Evolutionary conservation across 1,140 invertebrate genomes (phyloP), one percentile per base, ranked within the genome.

Genomic region (Vanessa tameamea): DNA sequence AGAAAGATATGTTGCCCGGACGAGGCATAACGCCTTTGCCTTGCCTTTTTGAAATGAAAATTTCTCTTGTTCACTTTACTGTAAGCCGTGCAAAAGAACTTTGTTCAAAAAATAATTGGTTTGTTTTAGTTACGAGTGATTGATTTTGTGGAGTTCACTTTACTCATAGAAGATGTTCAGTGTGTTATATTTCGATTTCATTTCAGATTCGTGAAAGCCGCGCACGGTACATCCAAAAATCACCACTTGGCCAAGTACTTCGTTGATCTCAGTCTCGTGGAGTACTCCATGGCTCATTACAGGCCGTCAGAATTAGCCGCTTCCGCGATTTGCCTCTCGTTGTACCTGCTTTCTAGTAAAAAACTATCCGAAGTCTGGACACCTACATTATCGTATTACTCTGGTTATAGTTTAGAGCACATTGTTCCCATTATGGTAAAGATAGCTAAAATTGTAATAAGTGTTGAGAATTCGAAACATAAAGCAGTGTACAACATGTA

Each of bases 231-330:
- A 15, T 87, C 88, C 1, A 94, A 94, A 70, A 95, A 97, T 85
- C 98, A 99, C 87, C 96, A 95, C 63, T 92, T 99, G 87, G 97
- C 97, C 9, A 99, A 99, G 93, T 99, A 98, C 87, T 95, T 99
- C 65, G 94, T 98, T 80, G 98, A 99, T 89, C 89, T 99, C 43
- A 94, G 96, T 72, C 91, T 98, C 53, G 89, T 98, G 14, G 96
- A 98, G 57, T 98, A 98, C 86, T 94, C 95, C 47, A 94, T 98
- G 92, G 95, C 95, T 37, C 96, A 97, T 84, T 95, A 96, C 83
- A 93, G 94, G 67, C 98, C 98, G 6, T 99, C 98, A 14, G 93
- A 94, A 79, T 82, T 95, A 64, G 93, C 94, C 0, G 94, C 94
- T 6, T 90, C 93, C 0, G 93, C 94, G 0, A 85, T 94, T 8